phyloP scores from a whole-genome alignment of 2,797 vertebrate species.

The Peromyscus nudipes region DNA sequence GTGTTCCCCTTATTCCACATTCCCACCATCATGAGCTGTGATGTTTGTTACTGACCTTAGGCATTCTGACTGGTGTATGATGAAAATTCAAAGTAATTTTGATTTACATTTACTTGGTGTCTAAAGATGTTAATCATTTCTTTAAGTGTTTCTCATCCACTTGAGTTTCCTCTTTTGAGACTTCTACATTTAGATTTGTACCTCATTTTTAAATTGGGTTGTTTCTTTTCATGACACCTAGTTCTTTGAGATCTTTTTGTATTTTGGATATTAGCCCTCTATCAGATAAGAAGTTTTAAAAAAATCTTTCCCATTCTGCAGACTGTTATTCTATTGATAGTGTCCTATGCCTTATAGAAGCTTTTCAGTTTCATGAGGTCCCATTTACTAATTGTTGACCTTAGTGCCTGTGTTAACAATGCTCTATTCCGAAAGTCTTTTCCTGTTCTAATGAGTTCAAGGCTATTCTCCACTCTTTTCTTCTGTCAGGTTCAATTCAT shows the following conservation, averaged over 20 bases:
- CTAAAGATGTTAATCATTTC: neutral
- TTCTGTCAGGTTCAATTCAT: neutral
- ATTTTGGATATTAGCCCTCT: no score
- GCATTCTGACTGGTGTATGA: neutral
- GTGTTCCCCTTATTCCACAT: neutral
- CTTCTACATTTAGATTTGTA: neutral
- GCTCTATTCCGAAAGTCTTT: neutral
- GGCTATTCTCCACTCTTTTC: neutral
- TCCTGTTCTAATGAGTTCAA: neutral
- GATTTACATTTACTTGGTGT: neutral
- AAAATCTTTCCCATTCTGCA: no score
- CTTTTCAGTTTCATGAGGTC: neutral
- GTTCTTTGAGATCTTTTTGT: no score
- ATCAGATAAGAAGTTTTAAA: no score
- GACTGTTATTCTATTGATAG: no score
- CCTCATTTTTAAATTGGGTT: no score
- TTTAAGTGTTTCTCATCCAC: neutral
- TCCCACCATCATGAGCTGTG: neutral
- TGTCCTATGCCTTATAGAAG: neutral
- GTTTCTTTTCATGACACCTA: no score
- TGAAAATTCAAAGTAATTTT: neutral
- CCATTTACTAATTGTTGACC: neutral
- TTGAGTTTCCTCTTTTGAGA: neutral
- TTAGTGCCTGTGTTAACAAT: neutral
- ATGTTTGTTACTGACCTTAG: no score